Percentiles rank a stretch among this genome's conserved stretches.
Conservation (phyloP, 1,140 invertebrate genomes). For the Drosophila kohkoa region DNA sequence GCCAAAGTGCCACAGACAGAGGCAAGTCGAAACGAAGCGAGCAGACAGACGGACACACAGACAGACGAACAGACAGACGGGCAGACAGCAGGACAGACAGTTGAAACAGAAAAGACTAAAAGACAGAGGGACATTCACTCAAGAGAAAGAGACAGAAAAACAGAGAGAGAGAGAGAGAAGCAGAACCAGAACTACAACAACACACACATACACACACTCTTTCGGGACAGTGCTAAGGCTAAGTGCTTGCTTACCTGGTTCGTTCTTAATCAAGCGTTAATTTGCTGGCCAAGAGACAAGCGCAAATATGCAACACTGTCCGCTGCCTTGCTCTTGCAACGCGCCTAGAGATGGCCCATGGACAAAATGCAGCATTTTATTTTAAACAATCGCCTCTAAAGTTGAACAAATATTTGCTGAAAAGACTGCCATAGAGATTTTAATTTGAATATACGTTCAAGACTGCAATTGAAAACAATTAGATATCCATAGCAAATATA, state of each 20-base stretch:
- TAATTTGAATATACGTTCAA: too few species aligned
- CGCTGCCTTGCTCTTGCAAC: conserved; percentile 9
- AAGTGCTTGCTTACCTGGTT: conserved; percentile 42
- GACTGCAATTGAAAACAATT: too few species aligned
- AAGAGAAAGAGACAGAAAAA: neutral
- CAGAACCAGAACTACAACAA: conserved; percentile 30
- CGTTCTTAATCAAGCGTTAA: conserved; percentile 72
- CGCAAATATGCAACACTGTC: conserved; percentile 57
- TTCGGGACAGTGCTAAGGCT: conserved; percentile 19
- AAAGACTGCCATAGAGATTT: too few species aligned
- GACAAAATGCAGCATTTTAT: too few species aligned
- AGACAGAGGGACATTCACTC: conserved; percentile 31
- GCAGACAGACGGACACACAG: neutral
- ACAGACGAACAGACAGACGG: conserved; percentile 7
- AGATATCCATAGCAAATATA: too few species aligned
- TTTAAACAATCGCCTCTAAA: too few species aligned
- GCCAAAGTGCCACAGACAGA: conserved; percentile 65
- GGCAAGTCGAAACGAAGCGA: conserved; percentile 8
- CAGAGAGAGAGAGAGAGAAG: neutral
- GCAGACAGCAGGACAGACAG: neutral
- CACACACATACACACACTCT: neutral
- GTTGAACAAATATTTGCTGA: too few species aligned
- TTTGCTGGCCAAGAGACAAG: conserved; percentile 64
- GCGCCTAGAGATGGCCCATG: neutral
- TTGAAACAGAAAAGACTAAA: neutral